Percentiles rank a stretch among this genome's conserved stretches.
Evolutionary conservation across 2,888 invertebrate genomes (phyloP).

Genomic region (Troglohyphantes excavatus): DNA sequence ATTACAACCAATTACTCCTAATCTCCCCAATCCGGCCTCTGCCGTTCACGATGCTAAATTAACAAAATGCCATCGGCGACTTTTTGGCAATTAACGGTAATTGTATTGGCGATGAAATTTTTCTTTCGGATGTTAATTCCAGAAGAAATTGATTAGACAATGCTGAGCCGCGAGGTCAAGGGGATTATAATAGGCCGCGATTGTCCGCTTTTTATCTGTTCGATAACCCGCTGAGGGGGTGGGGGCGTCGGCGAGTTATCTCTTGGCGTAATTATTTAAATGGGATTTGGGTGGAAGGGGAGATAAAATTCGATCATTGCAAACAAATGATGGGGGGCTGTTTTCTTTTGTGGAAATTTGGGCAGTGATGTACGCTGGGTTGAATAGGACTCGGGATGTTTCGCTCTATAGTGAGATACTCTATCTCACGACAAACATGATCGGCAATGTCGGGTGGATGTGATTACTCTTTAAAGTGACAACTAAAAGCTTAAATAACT

Average conservation of each 20-base stretch:
- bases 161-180: slow-evolving; percentile 37
- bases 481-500: no score
- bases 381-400: no score
- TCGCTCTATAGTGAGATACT: no score
- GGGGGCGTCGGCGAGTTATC: background rate
- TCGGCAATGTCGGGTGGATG: no score
- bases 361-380: no score
- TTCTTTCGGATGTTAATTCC: slow-evolving; percentile 68
- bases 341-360: no score
- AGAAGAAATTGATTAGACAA: slow-evolving; percentile 72
- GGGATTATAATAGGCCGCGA: slow-evolving; percentile 9
- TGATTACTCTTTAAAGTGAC: no score
- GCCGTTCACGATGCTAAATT: slow-evolving; percentile 52
- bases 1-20: slow-evolving; percentile 67
- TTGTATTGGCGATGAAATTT: slow-evolving; percentile 66
- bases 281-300: background rate
- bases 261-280: background rate
- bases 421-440: no score
- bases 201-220: slow-evolving; percentile 6
- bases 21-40: slow-evolving; percentile 45
- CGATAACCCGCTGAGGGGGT: background rate
- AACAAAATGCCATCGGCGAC: slow-evolving; percentile 66
- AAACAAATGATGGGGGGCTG: no score
- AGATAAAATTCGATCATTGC: no score
- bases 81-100: slow-evolving; percentile 65